phyloP scores from a whole-genome alignment of 2,797 vertebrate genomes.

The Poliocrania exsul region DNA sequence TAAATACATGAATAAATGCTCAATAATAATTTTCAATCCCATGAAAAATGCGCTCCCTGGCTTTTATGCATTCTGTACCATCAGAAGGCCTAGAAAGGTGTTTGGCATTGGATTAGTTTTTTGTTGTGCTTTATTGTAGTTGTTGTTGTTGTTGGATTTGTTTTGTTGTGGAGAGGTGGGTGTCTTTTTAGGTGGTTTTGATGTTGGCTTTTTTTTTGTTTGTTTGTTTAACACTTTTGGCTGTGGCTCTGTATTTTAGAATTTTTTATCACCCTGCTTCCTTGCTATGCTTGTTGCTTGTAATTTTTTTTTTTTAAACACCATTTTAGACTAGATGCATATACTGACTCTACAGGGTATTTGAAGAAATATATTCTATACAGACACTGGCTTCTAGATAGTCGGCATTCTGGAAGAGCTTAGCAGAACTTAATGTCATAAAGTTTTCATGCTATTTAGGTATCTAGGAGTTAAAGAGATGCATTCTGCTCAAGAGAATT shows the following conservation, averaged over 20 bases:
- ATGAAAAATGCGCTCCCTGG: neutral
- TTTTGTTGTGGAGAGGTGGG: neutral
- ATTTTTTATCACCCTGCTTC: neutral
- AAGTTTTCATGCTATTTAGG: neutral
- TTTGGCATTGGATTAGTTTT: neutral
- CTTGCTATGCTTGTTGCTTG: neutral
- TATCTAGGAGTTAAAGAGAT: neutral
- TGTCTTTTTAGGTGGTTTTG: neutral
- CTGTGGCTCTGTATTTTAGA: neutral
- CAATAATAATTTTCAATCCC: neutral
- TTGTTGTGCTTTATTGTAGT: neutral
- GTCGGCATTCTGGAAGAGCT: neutral
- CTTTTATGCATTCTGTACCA: neutral
- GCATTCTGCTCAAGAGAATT: neutral
- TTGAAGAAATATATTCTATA: neutral
- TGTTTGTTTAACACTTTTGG: neutral
- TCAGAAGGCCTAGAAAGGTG: neutral
- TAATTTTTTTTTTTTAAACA: neutral
- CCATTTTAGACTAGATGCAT: neutral
- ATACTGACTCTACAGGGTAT: rapidly evolving
- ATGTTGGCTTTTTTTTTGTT: neutral
- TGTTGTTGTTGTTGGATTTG: neutral
- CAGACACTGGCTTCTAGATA: neutral
- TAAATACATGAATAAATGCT: neutral
- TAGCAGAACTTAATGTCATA: neutral